Evolutionary conservation across 2,113 vertebrate genomes (phyloP).

Genomic region (Phrynosoma platyrhinos): DNA sequence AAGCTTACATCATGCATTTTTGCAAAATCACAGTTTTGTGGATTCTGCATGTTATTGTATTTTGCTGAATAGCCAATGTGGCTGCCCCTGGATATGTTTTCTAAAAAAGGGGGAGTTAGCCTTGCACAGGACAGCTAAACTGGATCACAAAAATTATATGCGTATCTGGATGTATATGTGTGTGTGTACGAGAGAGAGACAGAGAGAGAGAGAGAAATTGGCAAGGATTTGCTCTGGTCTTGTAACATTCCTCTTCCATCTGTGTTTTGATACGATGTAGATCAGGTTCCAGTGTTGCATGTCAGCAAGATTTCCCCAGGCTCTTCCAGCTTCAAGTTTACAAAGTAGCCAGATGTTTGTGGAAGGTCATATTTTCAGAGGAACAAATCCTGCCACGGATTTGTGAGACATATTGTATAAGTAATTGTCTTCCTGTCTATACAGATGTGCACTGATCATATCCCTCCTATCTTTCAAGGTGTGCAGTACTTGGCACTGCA

Average conservation of each 20-base stretch:
- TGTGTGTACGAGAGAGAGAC: too few species aligned
- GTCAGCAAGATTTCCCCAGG: not conserved
- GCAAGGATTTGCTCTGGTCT: not conserved
- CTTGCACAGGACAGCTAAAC: too few species aligned
- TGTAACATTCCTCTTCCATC: not conserved
- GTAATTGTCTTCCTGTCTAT: not conserved
- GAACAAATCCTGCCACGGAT: not conserved
- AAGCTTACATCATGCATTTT: too few species aligned
- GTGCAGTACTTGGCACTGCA: too few species aligned
- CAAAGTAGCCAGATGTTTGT: not conserved
- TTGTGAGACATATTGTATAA: not conserved
- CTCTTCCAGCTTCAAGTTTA: not conserved
- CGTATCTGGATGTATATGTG: too few species aligned
- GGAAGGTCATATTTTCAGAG: not conserved
- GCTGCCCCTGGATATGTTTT: too few species aligned
- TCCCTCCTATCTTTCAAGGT: not conserved
- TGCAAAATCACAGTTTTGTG: too few species aligned
- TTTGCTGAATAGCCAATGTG: too few species aligned
- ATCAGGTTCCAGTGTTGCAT: not conserved
- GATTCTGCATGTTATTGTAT: too few species aligned
- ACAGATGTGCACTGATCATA: not conserved
- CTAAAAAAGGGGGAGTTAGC: too few species aligned
- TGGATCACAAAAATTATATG: too few species aligned
- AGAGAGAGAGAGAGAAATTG: not conserved
- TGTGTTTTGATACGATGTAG: not conserved